Base-by-base conservation (phyloP, 2,113 vertebrate species). In the Steatornis caripensis region DNA sequence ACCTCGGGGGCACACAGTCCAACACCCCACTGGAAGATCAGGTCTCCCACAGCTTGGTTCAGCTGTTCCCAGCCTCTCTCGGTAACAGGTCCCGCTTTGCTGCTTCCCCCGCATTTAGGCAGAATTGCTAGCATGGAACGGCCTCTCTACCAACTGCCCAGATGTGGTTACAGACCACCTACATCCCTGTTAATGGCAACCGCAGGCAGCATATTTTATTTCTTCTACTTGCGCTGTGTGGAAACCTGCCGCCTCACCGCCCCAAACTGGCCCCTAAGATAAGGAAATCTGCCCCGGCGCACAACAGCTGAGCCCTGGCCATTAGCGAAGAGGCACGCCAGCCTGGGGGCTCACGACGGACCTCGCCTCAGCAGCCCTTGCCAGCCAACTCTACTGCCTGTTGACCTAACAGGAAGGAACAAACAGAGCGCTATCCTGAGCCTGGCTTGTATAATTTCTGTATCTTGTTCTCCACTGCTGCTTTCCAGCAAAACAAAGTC, bases 271-370 rank as follows among this genome's bases (percentile, higher is more conserved):
- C 51, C 45, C 39, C 58, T 29, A 12, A 15, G 30, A 36, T 10
- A 7, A 43, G 46, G 8, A 34, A 54, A 16, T 10, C 22, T 18
- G 23, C 9, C 11, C 27, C 39, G 1, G 0, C 4, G 29, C 36
- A 8, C 55, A 62, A 8, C 19, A 37, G 39, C 36, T 10, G n/a
- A 43, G 39, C 55, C 41, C 62, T 46, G 37, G n/a, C 57, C 22
- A 2, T 36, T 5, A 48, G 23, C 0, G 0, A 45, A 41, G 39
- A 15, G 23, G 16, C 57, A 58, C 0, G 0, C 16, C 14, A 10
- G 27, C 30, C 46, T 49, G 30, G 18, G 51, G 30, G 30, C 23
- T 71, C 32, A 27, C 82, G 24, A 16, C 64, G 29, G 45, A 10
- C 26, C 3, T 36, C 11, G 8, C 29, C 57, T 62, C 18, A 11